Evolutionary conservation across 2,113 vertebrate genomes (phyloP).

Genomic region (Myocastor coypus): DNA sequence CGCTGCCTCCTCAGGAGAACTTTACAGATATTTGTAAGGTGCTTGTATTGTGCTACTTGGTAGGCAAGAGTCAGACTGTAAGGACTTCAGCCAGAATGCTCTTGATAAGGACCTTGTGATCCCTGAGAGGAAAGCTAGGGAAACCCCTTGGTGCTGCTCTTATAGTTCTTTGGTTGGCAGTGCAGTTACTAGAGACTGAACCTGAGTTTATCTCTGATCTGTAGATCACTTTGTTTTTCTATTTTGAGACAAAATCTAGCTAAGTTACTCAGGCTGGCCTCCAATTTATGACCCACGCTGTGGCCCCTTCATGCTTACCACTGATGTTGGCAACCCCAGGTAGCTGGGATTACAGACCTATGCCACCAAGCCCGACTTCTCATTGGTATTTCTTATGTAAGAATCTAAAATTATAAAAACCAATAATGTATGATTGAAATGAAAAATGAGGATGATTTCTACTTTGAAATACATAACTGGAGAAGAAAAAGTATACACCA

Average conservation of each 20-base stretch:
- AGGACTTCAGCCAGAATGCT: background rate
- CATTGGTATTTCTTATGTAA: background rate
- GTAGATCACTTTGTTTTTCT: background rate
- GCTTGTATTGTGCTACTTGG: background rate
- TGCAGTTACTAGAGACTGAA: background rate
- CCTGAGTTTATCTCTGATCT: background rate
- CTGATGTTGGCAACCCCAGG: background rate
- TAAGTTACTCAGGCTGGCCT: background rate
- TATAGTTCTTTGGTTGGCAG: background rate
- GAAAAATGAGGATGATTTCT: background rate
- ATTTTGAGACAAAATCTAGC: background rate
- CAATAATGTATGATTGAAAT: background rate
- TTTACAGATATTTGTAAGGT: background rate
- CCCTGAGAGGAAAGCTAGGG: background rate
- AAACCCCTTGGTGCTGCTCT: background rate
- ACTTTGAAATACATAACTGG: background rate
- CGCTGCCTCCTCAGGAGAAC: accelerated
- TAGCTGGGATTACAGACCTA: background rate
- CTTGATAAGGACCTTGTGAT: background rate
- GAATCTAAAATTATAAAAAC: background rate
- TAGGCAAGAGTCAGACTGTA: background rate
- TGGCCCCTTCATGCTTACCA: background rate
- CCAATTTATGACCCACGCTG: background rate
- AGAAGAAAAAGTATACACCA: background rate
- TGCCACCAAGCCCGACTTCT: background rate